Base-by-base conservation (phyloP, 2,797 vertebrate genomes). In the Phaenicophaeus curvirostris region DNA sequence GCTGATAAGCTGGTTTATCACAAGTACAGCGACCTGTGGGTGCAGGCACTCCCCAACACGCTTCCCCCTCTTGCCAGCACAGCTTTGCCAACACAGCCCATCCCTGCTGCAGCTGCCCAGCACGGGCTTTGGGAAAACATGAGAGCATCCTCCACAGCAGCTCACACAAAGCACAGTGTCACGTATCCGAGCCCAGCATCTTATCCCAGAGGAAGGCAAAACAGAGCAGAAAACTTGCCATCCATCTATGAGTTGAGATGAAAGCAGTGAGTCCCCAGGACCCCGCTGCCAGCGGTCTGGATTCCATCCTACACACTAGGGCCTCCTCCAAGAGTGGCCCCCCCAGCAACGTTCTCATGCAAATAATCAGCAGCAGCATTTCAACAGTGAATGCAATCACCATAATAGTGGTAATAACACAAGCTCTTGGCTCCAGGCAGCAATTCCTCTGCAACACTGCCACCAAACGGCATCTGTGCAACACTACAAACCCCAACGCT, bases 401-500 rank as follows among this genome's bases (percentile, higher is more conserved):
- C 18, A 0, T 27, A 62, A 33, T 0, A 78, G 48, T 2, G 33
- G 37, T 19, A 80, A 14, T 37, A 86, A 73, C 53, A 66, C 51
- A 35, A 48, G 69, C 39, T 69, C 18, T 27, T 53, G 73, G 77
- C 69, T 79, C 41, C 77, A 69, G 63, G 62, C 81, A 59, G 65
- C 72, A 90, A 93, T 10, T 73, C 90, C 28, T 90, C 89, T 92
- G 62, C 96, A 95, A 94, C 72, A 93, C 61, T 96, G 96, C 93
- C 96, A 96, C 95, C 95, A 90, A 81, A 95, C 11, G 96, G 87
- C 90, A 77, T 17, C 37, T 14, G 0, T 0, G 13, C 78, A 61
- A 66, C 2, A 81, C 68, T 89, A 54, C 96, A 90, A 58, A 91
- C 65, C 57, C 30, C 54, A 24, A 3, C 1, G 2, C 35, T 17